Evolutionary conservation across 2,113 vertebrate species (phyloP).

Genomic region (Dolichallabes microphthalmus): DNA sequence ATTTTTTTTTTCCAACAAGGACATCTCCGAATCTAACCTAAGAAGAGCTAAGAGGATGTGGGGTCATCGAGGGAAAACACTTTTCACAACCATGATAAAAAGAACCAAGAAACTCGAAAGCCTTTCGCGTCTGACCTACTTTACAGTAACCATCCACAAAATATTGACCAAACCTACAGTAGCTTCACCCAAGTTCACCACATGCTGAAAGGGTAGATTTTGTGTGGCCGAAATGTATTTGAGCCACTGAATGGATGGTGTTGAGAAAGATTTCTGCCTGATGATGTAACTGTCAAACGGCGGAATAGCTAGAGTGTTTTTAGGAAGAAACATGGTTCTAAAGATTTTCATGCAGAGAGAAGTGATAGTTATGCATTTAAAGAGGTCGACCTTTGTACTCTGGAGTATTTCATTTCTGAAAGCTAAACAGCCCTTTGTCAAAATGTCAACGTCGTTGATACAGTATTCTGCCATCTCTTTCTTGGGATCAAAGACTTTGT

Average conservation of each 20-base stretch:
- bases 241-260: neutral
- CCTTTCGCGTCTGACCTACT: no score
- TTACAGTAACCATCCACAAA: neutral
- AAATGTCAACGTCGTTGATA: no score
- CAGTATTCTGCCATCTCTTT: no score
- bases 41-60: no score
- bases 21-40: no score
- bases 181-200: neutral
- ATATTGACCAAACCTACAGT: neutral
- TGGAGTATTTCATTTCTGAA: no score
- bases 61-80: no score
- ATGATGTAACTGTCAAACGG: neutral
- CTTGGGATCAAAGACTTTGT: no score
- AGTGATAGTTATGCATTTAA: neutral
- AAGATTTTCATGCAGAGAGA: neutral
- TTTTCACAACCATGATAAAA: no score
- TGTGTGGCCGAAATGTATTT: neutral
- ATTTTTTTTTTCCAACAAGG: no score
- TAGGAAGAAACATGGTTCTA: neutral
- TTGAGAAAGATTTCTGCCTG: neutral
- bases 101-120: no score
- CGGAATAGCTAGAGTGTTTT: neutral
- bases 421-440: no score
- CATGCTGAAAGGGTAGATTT: neutral
- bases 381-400: neutral